These are phyloP conservation scores for Oreochromis tanganicae DNA, from an alignment of 2,113 vertebrate species.

Conservation along the genomic window DNA sequence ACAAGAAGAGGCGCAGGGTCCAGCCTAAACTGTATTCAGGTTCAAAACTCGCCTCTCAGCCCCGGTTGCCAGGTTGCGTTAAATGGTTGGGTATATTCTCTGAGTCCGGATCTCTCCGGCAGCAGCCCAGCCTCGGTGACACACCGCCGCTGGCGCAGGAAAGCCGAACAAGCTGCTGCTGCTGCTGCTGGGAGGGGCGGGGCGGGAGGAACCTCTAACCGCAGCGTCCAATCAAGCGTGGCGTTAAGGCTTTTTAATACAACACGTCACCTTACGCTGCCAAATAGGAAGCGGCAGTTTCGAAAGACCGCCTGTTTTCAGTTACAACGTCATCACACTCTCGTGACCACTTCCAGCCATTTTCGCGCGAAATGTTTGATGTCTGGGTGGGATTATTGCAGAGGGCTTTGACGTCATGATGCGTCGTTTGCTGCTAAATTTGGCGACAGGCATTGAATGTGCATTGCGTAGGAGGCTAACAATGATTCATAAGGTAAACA, in stretches of 20 bases:
- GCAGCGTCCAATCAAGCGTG: slow-evolving; percentile 43
- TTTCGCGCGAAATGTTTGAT: slow-evolving; percentile 70
- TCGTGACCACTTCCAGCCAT: slow-evolving; percentile 48
- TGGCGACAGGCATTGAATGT: not conserved
- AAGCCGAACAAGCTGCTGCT: slow-evolving; percentile 31
- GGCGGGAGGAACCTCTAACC: not conserved
- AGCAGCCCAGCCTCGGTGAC: slow-evolving; percentile 67
- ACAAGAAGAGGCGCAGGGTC: slow-evolving; percentile 12
- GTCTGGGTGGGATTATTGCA: not conserved
- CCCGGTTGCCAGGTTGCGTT: slow-evolving; percentile 53
- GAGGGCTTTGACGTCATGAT: not conserved
- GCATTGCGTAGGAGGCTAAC: not conserved
- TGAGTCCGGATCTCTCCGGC: slow-evolving; percentile 59
- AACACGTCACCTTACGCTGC: not conserved
- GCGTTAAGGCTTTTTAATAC: not conserved
- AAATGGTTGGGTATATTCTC: slow-evolving; percentile 39
- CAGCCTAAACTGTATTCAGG: slow-evolving; percentile 9
- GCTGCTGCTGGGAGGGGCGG: slow-evolving; percentile 8
- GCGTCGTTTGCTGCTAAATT: not conserved
- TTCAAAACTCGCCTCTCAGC: slow-evolving; percentile 53
- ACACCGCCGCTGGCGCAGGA: slow-evolving; percentile 72
- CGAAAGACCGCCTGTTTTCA: slow-evolving; percentile 12
- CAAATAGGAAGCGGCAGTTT: slow-evolving; percentile 34
- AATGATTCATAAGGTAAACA: not conserved
- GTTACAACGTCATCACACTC: slow-evolving; percentile 26